Conservation (phyloP, 2,888 invertebrate species). For the Temnothorax unifasciatus region DNA sequence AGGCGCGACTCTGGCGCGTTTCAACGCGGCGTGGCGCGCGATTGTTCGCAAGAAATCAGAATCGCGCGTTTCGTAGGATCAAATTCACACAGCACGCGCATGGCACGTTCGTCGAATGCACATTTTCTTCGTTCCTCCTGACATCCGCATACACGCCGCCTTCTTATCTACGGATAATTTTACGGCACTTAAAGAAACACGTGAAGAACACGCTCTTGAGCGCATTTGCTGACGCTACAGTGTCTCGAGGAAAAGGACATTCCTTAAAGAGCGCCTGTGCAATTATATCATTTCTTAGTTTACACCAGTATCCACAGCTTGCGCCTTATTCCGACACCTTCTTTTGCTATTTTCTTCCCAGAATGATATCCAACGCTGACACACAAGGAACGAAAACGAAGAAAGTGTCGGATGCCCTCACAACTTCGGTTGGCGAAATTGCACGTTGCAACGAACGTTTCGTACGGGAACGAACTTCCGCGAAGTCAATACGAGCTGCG, state of each 20-base stretch:
- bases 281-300: slow-evolving; percentile 70
- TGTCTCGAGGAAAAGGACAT: slow-evolving; percentile 57
- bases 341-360: slow-evolving; percentile 64
- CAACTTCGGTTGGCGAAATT: slow-evolving; percentile 44
- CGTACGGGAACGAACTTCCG: not conserved
- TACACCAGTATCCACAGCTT: slow-evolving; percentile 54
- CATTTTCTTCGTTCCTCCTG: not conserved
- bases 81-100: slow-evolving; percentile 56
- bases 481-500: not conserved
- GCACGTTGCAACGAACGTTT: slow-evolving; percentile 5
- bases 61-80: slow-evolving; percentile 43
- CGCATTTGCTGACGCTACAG: slow-evolving; percentile 4
- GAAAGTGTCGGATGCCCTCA: slow-evolving; percentile 1
- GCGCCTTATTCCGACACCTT: slow-evolving; percentile 53
- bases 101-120: slow-evolving; percentile 33
- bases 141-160: slow-evolving; percentile 1
- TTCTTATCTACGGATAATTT: slow-evolving; percentile 50
- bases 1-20: slow-evolving; percentile 30
- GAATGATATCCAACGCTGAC: slow-evolving; percentile 5
- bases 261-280: slow-evolving; percentile 57
- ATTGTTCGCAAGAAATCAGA: slow-evolving; percentile 52
- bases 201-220: slow-evolving; percentile 39
- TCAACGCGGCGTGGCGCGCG: not conserved
- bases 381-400: not conserved
- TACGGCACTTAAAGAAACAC: slow-evolving; percentile 51